phyloP scores from a whole-genome alignment of 1,140 invertebrate genomes.

The Dinothrombium tinctorium region DNA sequence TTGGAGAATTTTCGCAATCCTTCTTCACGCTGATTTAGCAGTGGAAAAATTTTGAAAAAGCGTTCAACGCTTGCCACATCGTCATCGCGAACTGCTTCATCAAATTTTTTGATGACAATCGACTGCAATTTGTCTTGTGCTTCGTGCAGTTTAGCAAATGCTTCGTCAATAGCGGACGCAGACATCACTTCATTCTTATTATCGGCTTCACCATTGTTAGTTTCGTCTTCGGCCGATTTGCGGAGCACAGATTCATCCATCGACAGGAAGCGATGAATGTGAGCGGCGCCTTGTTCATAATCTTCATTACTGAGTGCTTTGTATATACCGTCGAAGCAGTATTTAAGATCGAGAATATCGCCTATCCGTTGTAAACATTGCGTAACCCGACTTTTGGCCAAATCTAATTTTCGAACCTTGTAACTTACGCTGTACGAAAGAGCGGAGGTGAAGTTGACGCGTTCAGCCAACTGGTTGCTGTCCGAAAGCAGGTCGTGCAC shows the following conservation, averaged over 20 bases:
- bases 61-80: constrained; percentile 77
- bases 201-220: background rate
- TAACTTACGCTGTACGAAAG: constrained; percentile 81
- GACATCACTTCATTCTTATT: constrained; percentile 10
- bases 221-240: constrained; percentile 17
- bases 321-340: constrained; percentile 83
- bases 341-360: constrained; percentile 81
- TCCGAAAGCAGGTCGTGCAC: constrained; percentile 40
- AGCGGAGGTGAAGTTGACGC: constrained; percentile 55
- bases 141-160: constrained; percentile 56
- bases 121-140: constrained; percentile 48
- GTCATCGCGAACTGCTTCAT: constrained; percentile 65
- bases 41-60: constrained; percentile 94
- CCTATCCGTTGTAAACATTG: constrained; percentile 84
- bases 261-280: constrained; percentile 77
- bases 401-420: constrained; percentile 80
- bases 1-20: constrained; percentile 74
- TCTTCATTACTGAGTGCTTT: constrained; percentile 67
- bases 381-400: constrained; percentile 75
- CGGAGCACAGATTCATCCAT: constrained; percentile 71
- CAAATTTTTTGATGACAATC: constrained; percentile 56
- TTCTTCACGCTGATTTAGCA: constrained; percentile 70
- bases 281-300: constrained; percentile 71
- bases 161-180: constrained; percentile 32
- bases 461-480: constrained; percentile 41